phyloP scores from a whole-genome alignment of 2,888 invertebrate species.

The Sisyra terminalis region DNA sequence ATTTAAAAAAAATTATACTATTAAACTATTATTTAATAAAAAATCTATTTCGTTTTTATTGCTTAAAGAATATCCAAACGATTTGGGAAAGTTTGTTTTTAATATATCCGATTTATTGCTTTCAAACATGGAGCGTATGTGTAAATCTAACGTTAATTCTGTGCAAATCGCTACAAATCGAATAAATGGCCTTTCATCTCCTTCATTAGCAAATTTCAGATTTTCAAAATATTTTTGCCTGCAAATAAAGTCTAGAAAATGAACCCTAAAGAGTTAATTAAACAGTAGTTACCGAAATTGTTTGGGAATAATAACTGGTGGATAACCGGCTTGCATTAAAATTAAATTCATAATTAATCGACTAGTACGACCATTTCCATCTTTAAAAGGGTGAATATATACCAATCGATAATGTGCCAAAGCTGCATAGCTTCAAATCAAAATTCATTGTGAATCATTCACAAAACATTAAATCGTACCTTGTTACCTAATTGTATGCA shows the following conservation, averaged over 20 bases:
- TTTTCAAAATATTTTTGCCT: conserved; percentile 74
- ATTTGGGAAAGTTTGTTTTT: too few relatives aligned
- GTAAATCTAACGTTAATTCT: conserved; percentile 74
- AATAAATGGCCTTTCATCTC: conserved; percentile 89
- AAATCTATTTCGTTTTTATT: too few relatives aligned
- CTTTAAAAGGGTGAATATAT: conserved; percentile 91
- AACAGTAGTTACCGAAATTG: conserved; percentile 52
- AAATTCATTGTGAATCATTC: too few relatives aligned
- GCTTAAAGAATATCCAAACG: too few relatives aligned
- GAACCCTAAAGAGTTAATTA: too few relatives aligned
- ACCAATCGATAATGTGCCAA: conserved; percentile 94
- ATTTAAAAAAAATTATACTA: too few relatives aligned
- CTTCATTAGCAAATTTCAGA: conserved; percentile 80
- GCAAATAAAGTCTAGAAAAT: neutral
- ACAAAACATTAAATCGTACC: too few relatives aligned
- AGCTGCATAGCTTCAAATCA: conserved; percentile 61
- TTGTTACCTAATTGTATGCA: conserved; percentile 72
- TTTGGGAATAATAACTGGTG: conserved; percentile 86
- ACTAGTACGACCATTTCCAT: conserved; percentile 93
- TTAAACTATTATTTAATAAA: too few relatives aligned
- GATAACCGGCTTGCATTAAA: conserved; percentile 88
- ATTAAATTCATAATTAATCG: conserved; percentile 91
- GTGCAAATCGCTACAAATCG: conserved; percentile 91
- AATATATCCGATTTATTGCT: conserved; percentile 25
- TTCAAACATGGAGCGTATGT: conserved; percentile 68